Evolutionary conservation across 2,888 invertebrate genomes (phyloP).

Genomic region (Sarcophaga rosellei): DNA sequence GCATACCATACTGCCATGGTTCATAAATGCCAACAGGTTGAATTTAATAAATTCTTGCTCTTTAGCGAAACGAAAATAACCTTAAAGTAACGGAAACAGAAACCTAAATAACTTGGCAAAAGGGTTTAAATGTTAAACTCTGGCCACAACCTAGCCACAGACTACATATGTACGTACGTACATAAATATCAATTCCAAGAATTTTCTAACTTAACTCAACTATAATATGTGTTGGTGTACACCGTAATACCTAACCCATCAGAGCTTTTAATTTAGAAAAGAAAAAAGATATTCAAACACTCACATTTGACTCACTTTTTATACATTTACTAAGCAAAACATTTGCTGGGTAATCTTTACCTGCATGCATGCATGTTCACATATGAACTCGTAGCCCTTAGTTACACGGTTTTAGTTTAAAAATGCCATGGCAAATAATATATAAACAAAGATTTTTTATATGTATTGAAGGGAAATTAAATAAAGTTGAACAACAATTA

Average conservation of each 20-base stretch:
- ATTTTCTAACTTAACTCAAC: neutral
- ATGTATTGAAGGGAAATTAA: conserved; percentile 48
- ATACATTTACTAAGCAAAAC: neutral
- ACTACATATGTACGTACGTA: no score
- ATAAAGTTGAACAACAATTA: conserved; percentile 36
- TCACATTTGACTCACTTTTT: no score
- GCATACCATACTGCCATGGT: conserved; percentile 6
- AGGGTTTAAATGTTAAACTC: conserved; percentile 56
- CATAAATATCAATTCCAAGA: conserved; percentile 17
- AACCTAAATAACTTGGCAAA: conserved; percentile 55
- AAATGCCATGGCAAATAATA: conserved; percentile 46
- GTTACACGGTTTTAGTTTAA: neutral
- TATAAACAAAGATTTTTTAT: conserved; percentile 21
- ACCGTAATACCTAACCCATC: neutral
- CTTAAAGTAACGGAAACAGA: conserved; percentile 48
- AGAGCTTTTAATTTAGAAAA: neutral
- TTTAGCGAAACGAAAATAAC: conserved; percentile 43
- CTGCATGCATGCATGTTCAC: neutral
- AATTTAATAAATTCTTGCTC: conserved; percentile 40
- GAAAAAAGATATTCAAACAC: no score
- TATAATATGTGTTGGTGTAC: no score
- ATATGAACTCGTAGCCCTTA: neutral
- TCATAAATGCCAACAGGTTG: conserved; percentile 71
- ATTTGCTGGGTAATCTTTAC: conserved; percentile 25
- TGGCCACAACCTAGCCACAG: conserved; percentile 25